Conservation (phyloP, 2,797 vertebrate species). For the Picus viridis region DNA sequence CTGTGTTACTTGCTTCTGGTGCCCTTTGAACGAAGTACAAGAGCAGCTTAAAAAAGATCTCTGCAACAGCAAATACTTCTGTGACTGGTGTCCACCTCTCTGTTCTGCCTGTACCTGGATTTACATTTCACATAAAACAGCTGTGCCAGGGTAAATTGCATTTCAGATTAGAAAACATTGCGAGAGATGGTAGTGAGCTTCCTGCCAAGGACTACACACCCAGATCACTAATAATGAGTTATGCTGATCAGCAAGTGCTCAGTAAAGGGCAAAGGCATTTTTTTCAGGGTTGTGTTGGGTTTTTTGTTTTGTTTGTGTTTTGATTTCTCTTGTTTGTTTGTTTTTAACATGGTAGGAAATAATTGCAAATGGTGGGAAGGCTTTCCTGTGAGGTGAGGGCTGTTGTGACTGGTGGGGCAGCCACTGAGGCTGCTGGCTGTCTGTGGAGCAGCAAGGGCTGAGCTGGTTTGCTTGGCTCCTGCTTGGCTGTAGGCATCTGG, state of each 20-base stretch:
- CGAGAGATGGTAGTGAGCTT: conserved; percentile 6
- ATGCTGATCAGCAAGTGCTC: not conserved
- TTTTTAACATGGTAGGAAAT: not conserved
- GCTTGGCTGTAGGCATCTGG: not conserved
- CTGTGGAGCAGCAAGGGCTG: not conserved
- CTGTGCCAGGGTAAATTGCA: not conserved
- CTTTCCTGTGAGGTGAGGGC: not conserved
- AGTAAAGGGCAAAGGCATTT: not conserved
- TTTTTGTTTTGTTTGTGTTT: no score
- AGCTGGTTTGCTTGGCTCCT: not conserved
- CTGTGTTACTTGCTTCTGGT: not conserved
- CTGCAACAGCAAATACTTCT: not conserved
- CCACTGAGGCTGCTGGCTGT: rapidly evolving
- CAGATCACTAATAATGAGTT: not conserved
- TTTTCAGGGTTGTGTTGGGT: not conserved
- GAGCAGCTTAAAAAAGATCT: not conserved
- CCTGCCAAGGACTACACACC: conserved; percentile 29
- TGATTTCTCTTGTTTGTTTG: not conserved
- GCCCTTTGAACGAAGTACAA: not conserved
- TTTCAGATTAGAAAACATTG: not conserved
- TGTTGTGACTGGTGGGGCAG: not conserved
- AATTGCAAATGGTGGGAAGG: rapidly evolving
- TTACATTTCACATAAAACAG: conserved; percentile 3
- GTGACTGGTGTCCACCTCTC: not conserved
- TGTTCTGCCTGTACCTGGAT: not conserved